These are phyloP conservation scores for Ernsta delagoae DNA, from an alignment of 2,888 invertebrate species.

Conservation along the genomic window DNA sequence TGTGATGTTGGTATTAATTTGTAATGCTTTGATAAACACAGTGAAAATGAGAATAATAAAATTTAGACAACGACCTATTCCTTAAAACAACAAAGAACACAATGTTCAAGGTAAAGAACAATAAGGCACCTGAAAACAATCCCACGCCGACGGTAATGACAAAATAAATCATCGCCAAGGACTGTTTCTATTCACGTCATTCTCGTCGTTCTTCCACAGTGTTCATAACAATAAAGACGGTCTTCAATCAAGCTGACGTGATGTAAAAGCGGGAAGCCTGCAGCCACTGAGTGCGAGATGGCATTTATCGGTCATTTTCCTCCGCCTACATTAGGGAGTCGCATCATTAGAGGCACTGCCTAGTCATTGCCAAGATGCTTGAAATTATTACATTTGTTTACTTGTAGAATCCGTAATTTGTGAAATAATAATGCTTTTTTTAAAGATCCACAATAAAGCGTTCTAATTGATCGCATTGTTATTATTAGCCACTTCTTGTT, in stretches of 20 bases:
- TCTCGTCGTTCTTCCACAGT: conserved; percentile 1
- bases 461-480: too few relatives aligned
- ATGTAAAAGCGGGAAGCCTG: conserved; percentile 11
- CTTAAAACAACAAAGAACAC: background rate
- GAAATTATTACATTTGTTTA: background rate
- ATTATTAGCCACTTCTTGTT: too few relatives aligned
- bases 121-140: background rate
- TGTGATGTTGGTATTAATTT: too few relatives aligned
- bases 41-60: too few relatives aligned
- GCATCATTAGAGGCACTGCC: background rate
- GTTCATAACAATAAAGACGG: conserved; percentile 7
- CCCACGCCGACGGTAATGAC: background rate
- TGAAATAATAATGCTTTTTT: too few relatives aligned
- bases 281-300: conserved; percentile 22
- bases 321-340: conserved; percentile 10
- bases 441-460: too few relatives aligned
- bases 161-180: background rate
- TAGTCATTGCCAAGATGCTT: conserved; percentile 3
- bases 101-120: background rate
- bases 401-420: too few relatives aligned
- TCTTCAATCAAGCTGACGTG: conserved; percentile 25
- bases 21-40: too few relatives aligned
- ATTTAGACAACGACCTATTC: too few relatives aligned
- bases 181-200: conserved; percentile 1
- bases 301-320: conserved; percentile 32